Conservation (phyloP, 2,113 vertebrate species). For the Cebidichthys violaceus region DNA sequence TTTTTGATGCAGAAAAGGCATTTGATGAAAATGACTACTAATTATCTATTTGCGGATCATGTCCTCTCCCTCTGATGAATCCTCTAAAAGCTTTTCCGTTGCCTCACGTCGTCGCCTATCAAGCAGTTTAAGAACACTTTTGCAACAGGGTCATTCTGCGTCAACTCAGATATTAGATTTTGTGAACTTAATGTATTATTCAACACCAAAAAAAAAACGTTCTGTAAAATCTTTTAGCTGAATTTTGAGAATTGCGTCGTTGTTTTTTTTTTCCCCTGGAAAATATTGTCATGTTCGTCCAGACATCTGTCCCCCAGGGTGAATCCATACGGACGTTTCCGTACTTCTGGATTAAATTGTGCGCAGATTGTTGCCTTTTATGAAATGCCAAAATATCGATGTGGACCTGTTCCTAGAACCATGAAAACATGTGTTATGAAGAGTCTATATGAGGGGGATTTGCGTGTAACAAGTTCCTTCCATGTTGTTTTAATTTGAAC, state of each 20-base stretch:
- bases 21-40: not conserved
- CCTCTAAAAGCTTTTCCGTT: conserved; percentile 32
- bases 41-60: not conserved
- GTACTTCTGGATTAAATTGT: not conserved
- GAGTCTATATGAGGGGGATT: not conserved
- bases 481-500: too few species aligned
- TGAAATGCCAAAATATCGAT: not conserved
- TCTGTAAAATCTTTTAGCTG: not conserved
- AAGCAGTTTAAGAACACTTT: conserved; percentile 33
- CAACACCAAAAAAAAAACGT: not conserved
- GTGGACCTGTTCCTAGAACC: too few species aligned
- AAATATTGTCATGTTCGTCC: not conserved
- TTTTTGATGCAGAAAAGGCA: not conserved
- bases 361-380: not conserved
- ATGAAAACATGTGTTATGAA: not conserved
- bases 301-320: too few species aligned
- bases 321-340: not conserved
- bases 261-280: not conserved
- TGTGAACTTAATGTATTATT: not conserved
- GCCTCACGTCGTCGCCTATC: conserved; percentile 23
- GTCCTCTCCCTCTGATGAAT: not conserved
- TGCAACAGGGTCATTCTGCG: too few species aligned
- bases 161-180: not conserved
- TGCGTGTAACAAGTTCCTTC: not conserved
- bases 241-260: too few species aligned